phyloP scores from a whole-genome alignment of 2,797 vertebrate species.

The Ptychadena robeensis region DNA sequence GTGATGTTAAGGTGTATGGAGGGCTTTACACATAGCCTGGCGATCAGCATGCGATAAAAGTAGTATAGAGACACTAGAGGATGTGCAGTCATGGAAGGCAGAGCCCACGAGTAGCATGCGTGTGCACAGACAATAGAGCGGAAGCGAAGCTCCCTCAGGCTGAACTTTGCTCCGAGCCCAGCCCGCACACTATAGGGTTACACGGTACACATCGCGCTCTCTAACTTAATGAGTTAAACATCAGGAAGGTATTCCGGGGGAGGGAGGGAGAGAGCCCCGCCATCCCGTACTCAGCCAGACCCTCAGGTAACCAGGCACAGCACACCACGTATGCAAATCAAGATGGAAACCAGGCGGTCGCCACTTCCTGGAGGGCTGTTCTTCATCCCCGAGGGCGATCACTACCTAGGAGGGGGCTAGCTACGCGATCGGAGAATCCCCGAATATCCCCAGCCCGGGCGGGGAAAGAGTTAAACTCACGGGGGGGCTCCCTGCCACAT shows the following conservation, averaged over 20 bases:
- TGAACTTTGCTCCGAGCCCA: background rate
- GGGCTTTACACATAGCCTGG: too few relatives aligned
- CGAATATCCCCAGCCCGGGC: background rate
- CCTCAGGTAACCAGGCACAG: background rate
- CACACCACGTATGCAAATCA: constrained; percentile 49
- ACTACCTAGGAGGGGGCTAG: background rate
- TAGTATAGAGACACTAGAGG: too few relatives aligned
- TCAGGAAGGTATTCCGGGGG: background rate
- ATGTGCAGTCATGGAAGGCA: too few relatives aligned
- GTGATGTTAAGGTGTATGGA: too few relatives aligned
- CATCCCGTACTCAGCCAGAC: background rate
- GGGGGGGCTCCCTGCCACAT: constrained; percentile 8
- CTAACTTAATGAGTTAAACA: background rate
- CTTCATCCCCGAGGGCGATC: background rate
- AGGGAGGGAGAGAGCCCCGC: background rate
- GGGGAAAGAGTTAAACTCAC: background rate
- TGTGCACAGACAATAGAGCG: constrained; percentile 6
- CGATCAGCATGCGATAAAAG: too few relatives aligned
- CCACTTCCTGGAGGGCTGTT: constrained; percentile 22
- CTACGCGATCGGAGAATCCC: too few relatives aligned
- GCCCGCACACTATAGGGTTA: too few relatives aligned
- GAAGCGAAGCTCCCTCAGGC: background rate
- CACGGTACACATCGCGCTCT: background rate
- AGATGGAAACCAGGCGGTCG: constrained; percentile 36
- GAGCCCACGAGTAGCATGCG: background rate